A percentile compares a stretch with the other conserved stretches of the same genome.
phyloP scores from a whole-genome alignment of 1,140 invertebrate genomes.

The Lineus longissimus region DNA sequence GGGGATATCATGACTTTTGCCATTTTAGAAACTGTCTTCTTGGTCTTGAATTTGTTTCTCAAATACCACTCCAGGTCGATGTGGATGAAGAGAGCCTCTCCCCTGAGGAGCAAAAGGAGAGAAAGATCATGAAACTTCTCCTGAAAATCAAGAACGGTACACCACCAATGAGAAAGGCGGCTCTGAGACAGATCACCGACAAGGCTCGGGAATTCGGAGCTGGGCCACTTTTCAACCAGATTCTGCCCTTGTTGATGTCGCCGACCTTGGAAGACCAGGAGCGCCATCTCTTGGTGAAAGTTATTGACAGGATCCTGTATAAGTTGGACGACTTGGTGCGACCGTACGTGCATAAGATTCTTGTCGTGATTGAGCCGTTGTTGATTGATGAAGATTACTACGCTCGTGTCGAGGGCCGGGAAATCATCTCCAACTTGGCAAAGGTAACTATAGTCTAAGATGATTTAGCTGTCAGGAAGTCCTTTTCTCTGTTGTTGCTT shows the following conservation, averaged over 20 bases:
- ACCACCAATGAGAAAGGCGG: conserved; percentile 96
- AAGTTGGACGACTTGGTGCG: conserved; percentile 98
- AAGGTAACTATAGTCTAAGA: conserved; percentile 60
- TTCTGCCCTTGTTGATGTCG: conserved; percentile 96
- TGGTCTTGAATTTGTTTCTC: too few relatives aligned
- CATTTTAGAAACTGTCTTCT: too few relatives aligned
- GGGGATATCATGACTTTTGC: too few relatives aligned
- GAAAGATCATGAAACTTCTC: conserved; percentile 98
- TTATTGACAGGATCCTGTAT: conserved; percentile 97
- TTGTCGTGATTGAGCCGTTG: conserved; percentile 98
- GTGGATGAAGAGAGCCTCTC: conserved; percentile 94
- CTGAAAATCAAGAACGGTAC: conserved; percentile 99
- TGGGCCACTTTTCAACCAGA: conserved; percentile 97
- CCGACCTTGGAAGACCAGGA: conserved; percentile 99
- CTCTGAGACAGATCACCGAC: conserved; percentile 95
- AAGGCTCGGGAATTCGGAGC: conserved; percentile 98
- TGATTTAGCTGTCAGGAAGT: neutral
- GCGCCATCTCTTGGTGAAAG: conserved; percentile 96
- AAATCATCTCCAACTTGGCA: conserved; percentile 99
- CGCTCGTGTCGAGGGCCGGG: conserved; percentile 96
- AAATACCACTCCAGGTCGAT: conserved; percentile 64
- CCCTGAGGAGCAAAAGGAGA: conserved; percentile 95
- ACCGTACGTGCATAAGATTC: conserved; percentile 98
- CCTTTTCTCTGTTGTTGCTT: too few relatives aligned
- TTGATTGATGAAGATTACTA: conserved; percentile 99